Evolutionary conservation across 2,113 vertebrate genomes (phyloP).

Genomic region (Hippopotamus amphibius): DNA sequence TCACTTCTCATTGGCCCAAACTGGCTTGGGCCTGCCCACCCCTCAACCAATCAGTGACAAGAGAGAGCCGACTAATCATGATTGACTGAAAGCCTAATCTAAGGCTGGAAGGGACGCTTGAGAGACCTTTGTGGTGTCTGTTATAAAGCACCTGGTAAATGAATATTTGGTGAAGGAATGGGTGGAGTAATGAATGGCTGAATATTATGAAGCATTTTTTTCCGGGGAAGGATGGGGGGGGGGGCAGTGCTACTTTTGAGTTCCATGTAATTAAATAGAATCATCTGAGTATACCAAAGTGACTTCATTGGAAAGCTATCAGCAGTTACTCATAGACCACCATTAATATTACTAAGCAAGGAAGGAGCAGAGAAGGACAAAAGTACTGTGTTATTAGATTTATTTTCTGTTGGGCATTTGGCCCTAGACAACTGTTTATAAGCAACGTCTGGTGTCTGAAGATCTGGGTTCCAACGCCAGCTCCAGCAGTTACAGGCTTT

Average conservation of each 20-base stretch:
- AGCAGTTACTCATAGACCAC: background rate
- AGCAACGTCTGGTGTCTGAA: background rate
- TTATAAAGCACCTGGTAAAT: background rate
- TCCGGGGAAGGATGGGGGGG: background rate
- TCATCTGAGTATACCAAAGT: background rate
- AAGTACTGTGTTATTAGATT: background rate
- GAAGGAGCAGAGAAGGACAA: background rate
- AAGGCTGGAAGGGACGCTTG: background rate
- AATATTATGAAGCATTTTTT: background rate
- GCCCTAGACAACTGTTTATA: background rate
- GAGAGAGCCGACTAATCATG: background rate
- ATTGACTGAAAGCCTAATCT: background rate
- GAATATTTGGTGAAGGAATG: background rate
- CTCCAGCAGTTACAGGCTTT: background rate
- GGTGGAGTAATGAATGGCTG: background rate
- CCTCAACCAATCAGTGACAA: background rate
- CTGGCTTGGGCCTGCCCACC: background rate
- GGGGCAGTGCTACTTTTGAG: background rate
- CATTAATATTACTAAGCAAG: background rate
- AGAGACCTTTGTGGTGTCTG: background rate
- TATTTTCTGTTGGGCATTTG: background rate
- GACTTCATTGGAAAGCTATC: background rate
- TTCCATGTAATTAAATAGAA: background rate
- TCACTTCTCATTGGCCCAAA: slow-evolving; percentile 25
- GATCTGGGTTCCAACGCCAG: background rate